Evolutionary conservation across 1,140 invertebrate genomes (phyloP).

Genomic region (Lepidurus arcticus): DNA sequence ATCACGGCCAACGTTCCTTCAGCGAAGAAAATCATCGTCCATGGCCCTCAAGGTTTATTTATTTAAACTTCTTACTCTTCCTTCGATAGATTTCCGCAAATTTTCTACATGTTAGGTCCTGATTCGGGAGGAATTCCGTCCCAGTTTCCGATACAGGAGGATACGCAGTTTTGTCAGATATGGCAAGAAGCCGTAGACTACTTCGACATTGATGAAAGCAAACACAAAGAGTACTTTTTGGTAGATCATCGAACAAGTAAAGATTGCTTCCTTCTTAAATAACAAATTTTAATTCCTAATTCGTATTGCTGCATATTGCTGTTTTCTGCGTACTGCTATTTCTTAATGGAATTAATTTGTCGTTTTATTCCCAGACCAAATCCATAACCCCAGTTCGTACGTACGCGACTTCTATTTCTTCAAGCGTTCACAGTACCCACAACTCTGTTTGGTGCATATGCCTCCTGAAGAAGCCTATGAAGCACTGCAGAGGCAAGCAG

Average conservation of each 20-base stretch:
- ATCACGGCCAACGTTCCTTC: slow-evolving; percentile 97
- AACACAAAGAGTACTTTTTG: slow-evolving; percentile 85
- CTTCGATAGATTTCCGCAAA: neutral
- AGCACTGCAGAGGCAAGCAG: slow-evolving; percentile 84
- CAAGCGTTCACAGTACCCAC: slow-evolving; percentile 95
- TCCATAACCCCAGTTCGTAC: slow-evolving; percentile 87
- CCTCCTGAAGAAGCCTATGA: slow-evolving; percentile 83
- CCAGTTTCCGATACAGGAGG: slow-evolving; percentile 97
- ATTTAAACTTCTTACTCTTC: slow-evolving; percentile 37
- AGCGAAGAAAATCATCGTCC: slow-evolving; percentile 97
- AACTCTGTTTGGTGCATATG: slow-evolving; percentile 91
- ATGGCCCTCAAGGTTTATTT: slow-evolving; percentile 69
- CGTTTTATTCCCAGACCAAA: slow-evolving; percentile 64
- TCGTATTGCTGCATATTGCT: slow-evolving; percentile 31
- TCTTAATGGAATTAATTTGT: slow-evolving; percentile 20
- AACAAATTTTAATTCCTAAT: slow-evolving; percentile 29
- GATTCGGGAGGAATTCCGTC: slow-evolving; percentile 93
- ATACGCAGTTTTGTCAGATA: slow-evolving; percentile 95
- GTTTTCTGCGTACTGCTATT: slow-evolving; percentile 10
- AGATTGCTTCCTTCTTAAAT: slow-evolving; percentile 41
- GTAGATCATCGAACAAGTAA: slow-evolving; percentile 97
- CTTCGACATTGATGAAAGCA: slow-evolving; percentile 88
- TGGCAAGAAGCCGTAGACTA: slow-evolving; percentile 92
- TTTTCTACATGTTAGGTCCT: slow-evolving; percentile 49
- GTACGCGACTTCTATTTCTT: slow-evolving; percentile 99